Evolutionary conservation across 2,888 invertebrate species (phyloP), one percentile per base, ranked within the genome.

Genomic region (Pantelozetes paolii): DNA sequence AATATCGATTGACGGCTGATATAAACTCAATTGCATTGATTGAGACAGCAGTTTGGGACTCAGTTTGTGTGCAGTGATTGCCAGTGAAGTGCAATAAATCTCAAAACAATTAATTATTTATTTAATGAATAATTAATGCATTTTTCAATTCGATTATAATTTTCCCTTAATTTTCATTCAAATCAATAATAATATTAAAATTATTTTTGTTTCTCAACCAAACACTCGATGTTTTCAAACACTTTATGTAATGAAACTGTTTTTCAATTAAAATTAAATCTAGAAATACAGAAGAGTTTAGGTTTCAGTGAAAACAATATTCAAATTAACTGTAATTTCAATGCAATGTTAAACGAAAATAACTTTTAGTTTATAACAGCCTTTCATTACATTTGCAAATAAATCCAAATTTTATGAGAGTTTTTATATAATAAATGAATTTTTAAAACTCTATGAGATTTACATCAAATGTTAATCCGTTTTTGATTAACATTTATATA

Each of bases 331-430:
- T n/a, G n/a, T n/a, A n/a, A n/a, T n/a, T 18, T 62, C 18, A 30
- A 62, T 32, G 32, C 30, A 54, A 54, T 54, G 20, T 54, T 54
- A 23, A 28, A 36, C 1, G 18, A 18, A 26, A 3, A 3, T 3
- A 50, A 6, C n/a, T 11, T 28, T 20, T 50, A 8, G 64, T 64
- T 64, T 64, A 40, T 64, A 64, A 18, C 20, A 36, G 64, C 36
- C 64, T 30, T 59, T 59, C 8, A 8, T 32, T 64, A 20, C 36
- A 32, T 40, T 23, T 64, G 36, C 13, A 18, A 28, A 64, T 30
- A 64, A 23, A 23, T 57, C 28, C 30, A 57, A 57, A 57, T 57
- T 57, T 57, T 57, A 57, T 57, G 30, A 50, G 8, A 57, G 57
- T 57, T 57, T 64, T 59, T 62, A 23, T n/a, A n/a, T n/a, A n/a